Evolutionary conservation across 1,140 invertebrate genomes (phyloP), one percentile per base, ranked within the genome.

Genomic region (Philaenus spumarius): DNA sequence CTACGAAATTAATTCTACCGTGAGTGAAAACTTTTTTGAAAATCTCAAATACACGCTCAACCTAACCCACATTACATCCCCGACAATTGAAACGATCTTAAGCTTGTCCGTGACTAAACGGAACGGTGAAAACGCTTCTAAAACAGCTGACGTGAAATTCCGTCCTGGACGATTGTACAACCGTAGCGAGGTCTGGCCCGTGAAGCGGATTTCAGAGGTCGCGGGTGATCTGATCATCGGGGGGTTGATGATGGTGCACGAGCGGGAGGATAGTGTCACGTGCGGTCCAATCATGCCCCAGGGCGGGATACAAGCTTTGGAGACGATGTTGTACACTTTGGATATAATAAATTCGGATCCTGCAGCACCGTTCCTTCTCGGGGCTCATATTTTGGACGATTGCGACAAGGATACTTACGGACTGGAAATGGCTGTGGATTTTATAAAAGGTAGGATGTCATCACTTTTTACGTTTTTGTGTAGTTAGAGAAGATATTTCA

Each of bases 361-460:
- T 23, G 71, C 78, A 42, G 69, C 80, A 35, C 73, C 91, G 24
- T 90, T 90, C 22, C 81, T 94, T 15, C 87, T 35, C 73, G 93
- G 93, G 7, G 90, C 90, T 2, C 87, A 95, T 68, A 86, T 95
- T 23, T 79, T 96, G 51, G 93, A 97, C 69, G 95, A 97, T 71
- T 97, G 95, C 74, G 94, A 97, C 75, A 90, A 93, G 74, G 95
- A 97, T 70, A 97, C 93, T 1, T 96, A 95, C 70, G 94, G 95
- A 3, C 75, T 97, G 35, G 93, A 97, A 68, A 95, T 97, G 84
- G 90, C 93, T 6, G 90, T 97, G 5, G 93, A 97, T 73, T 97
- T 97, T 71, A 97, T 97, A 59, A 94, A 96, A 87, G 93, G 94
- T 96, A 74, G n/a, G n/a, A n/a, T n/a, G n/a, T n/a, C n/a, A n/a